Evolutionary conservation across 2,888 invertebrate genomes (phyloP), one percentile per base, ranked within the genome.

Genomic region (Aleiodes leptofemur): DNA sequence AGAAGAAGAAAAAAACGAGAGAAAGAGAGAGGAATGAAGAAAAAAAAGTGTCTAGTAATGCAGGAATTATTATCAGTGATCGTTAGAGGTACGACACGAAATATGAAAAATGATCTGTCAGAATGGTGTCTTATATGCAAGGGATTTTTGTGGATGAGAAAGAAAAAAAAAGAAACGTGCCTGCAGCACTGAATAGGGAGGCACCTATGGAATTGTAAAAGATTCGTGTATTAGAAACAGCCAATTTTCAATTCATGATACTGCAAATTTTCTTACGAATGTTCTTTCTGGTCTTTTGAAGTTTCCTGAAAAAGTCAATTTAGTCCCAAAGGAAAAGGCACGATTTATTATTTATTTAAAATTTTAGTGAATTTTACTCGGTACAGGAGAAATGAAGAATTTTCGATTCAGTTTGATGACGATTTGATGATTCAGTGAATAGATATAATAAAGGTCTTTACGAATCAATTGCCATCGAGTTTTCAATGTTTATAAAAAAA

Each of bases 91-190:
- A 81, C 78, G 76, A 75, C 74, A 85, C 88, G 90, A 90, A 90
- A 89, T 90, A 90, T 90, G 90, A 91, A 90, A 91, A 91, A 91
- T 91, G 89, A 87, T 87, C 87, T 86, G 88, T 88, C 88, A 84
- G 81, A 82, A 74, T 79, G 78, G 48, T 11, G 48, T 11, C 48
- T 13, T 48, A 14, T 43, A 31, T 51, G 61, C 73, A 76, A 77
- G 79, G 78, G 74, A 77, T 76, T 80, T 76, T 23, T 23, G 23
- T 80, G 81, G 82, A 38, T 11, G 31, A 16, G 51, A 68, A 50
- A 9, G n/a, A n/a, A 51, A 38, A 59, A 51, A 38, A 59, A 14
- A 84, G 82, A 84, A 83, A 78, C 78, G 73, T 75, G 78, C 43
- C 76, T 78, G 75, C 64, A 77, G 79, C 78, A 75, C 81, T 83